A percentile compares a stretch with the other conserved stretches of the same genome.
Conservation (phyloP, 2,113 vertebrate genomes). For the Prietella phreatophila region DNA sequence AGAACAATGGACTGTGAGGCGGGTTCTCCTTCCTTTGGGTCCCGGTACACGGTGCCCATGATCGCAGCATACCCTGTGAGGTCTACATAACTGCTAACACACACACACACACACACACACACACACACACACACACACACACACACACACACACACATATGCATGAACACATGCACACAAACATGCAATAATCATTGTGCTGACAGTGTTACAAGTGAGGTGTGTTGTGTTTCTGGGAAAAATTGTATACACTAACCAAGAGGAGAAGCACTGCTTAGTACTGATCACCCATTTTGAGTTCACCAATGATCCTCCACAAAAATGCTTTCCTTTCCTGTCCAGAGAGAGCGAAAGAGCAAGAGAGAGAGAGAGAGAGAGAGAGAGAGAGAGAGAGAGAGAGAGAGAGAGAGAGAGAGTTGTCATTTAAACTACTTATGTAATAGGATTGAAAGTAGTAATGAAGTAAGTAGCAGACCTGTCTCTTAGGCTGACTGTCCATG, state of each 20-base stretch:
- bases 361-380: slow-evolving; percentile 18
- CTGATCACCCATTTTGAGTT: slow-evolving; percentile 93
- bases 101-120: background rate
- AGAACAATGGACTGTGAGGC: slow-evolving; percentile 79
- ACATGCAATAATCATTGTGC: background rate
- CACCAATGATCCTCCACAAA: slow-evolving; percentile 92
- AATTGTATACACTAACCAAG: slow-evolving; percentile 77
- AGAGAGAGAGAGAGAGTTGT: slow-evolving; percentile 16
- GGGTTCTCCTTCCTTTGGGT: slow-evolving; percentile 78
- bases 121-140: too few relatives aligned
- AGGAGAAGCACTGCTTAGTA: slow-evolving; percentile 91
- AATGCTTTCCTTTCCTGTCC: slow-evolving; percentile 85
- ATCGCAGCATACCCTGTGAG: slow-evolving; percentile 82
- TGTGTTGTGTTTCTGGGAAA: background rate
- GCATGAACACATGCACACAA: background rate
- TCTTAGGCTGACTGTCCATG: slow-evolving; percentile 94
- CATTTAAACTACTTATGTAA: background rate
- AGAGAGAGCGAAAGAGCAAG: slow-evolving; percentile 24
- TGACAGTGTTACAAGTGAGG: background rate
- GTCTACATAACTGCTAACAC: slow-evolving; percentile 75
- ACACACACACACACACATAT: background rate
- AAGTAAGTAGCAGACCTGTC: slow-evolving; percentile 77
- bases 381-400: slow-evolving; percentile 14
- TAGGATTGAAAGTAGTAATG: background rate
- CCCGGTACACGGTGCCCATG: slow-evolving; percentile 84